Evolutionary conservation across 2,888 invertebrate genomes (phyloP).

Genomic region (Cataglyphis rosenhaueri): DNA sequence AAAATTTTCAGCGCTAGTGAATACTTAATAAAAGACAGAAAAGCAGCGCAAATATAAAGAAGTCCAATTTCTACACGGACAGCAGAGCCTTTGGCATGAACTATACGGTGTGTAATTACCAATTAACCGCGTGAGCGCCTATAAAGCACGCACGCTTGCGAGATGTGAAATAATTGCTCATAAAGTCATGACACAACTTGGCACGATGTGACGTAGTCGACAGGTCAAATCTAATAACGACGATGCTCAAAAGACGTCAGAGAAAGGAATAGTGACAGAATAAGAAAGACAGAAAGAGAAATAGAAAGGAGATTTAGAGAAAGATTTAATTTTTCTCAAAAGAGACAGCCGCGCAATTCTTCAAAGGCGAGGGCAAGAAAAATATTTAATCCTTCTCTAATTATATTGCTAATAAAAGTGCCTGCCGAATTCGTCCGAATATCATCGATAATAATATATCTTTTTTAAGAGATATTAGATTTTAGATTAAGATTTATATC

Average conservation of each 20-base stretch:
- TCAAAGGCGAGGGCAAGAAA: not conserved
- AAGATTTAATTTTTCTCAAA: slow-evolving; percentile 5
- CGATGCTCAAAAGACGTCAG: not conserved
- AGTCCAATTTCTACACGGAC: slow-evolving; percentile 50
- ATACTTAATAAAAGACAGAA: slow-evolving; percentile 32
- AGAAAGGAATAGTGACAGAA: not conserved
- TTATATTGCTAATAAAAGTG: not conserved
- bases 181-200: slow-evolving; percentile 43
- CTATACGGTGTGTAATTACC: slow-evolving; percentile 66
- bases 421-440: not conserved
- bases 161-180: slow-evolving; percentile 58
- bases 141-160: slow-evolving; percentile 50
- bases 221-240: not conserved
- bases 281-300: not conserved
- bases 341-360: not conserved
- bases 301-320: not conserved
- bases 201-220: not conserved
- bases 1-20: slow-evolving; percentile 19
- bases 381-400: not conserved
- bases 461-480: not conserved
- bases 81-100: slow-evolving; percentile 29
- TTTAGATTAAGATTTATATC: not conserved
- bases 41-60: slow-evolving; percentile 44
- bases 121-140: slow-evolving; percentile 62
- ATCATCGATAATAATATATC: not conserved